A percentile compares a stretch with the other conserved stretches of the same genome.
These are phyloP conservation scores for Plectropomus leopardus DNA, from an alignment of 2,113 vertebrate species.

Conservation along the genomic window DNA sequence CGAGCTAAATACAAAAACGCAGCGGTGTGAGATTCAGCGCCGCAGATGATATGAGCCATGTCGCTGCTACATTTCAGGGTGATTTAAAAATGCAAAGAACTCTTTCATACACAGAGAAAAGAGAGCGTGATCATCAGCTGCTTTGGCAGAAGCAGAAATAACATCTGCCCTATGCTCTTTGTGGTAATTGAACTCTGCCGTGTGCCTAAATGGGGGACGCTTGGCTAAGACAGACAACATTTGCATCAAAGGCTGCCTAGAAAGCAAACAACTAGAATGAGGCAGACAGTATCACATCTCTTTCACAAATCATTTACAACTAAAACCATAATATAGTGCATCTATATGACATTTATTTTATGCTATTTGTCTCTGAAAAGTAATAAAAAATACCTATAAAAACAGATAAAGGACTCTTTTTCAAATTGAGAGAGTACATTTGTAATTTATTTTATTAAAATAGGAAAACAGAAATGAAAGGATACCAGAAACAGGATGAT, in stretches of 20 bases:
- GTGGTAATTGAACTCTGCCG: slow-evolving; percentile 72
- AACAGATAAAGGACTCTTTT: slow-evolving; percentile 4
- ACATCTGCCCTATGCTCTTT: slow-evolving; percentile 47
- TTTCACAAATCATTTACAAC: slow-evolving; percentile 33
- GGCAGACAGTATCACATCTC: slow-evolving; percentile 6
- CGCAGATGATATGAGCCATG: slow-evolving; percentile 60
- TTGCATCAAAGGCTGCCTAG: slow-evolving; percentile 40
- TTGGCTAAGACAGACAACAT: slow-evolving; percentile 52
- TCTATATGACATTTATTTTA: slow-evolving; percentile 8
- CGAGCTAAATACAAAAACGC: slow-evolving; percentile 52
- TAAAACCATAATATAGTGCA: slow-evolving; percentile 7
- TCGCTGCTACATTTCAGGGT: slow-evolving; percentile 48
- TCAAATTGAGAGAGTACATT: not conserved
- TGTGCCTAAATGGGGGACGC: slow-evolving; percentile 51
- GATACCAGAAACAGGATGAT: slow-evolving; percentile 11
- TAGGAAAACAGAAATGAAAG: not conserved
- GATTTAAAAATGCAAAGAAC: slow-evolving; percentile 69
- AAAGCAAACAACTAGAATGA: slow-evolving; percentile 47
- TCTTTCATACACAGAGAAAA: slow-evolving; percentile 46
- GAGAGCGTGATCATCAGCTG: slow-evolving; percentile 54
- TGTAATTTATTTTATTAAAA: slow-evolving; percentile 26
- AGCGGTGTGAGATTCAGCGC: slow-evolving; percentile 34
- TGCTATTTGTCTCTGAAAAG: slow-evolving; percentile 5
- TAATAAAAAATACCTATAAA: slow-evolving; percentile 2
- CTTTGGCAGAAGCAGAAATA: slow-evolving; percentile 62